A percentile compares a stretch with the other conserved stretches of the same genome.
Evolutionary conservation across 2,113 vertebrate species (phyloP).

Genomic region (Takifugu flavidus): DNA sequence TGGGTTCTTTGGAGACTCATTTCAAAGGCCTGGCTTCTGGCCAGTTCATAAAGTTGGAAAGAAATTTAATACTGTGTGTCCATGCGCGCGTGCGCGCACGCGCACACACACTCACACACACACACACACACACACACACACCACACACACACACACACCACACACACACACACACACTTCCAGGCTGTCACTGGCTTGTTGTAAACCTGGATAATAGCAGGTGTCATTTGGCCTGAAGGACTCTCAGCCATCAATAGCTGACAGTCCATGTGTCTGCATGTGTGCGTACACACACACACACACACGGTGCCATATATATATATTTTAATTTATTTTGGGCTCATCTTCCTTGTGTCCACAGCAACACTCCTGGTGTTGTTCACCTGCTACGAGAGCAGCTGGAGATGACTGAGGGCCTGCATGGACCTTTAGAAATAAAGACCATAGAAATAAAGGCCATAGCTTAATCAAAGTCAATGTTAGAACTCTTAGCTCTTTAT

Average conservation of each 20-base stretch:
- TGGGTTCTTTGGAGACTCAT: too few relatives aligned
- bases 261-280: background rate
- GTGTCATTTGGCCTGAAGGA: slow-evolving; percentile 17
- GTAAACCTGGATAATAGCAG: slow-evolving; percentile 11
- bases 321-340: slow-evolving; percentile 11
- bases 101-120: background rate
- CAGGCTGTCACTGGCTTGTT: slow-evolving; percentile 5
- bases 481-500: too few relatives aligned
- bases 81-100: slow-evolving; percentile 15
- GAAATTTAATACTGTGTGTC: slow-evolving; percentile 13
- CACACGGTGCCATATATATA: background rate
- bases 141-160: slow-evolving; percentile 17
- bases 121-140: slow-evolving; percentile 5
- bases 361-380: slow-evolving; percentile 8
- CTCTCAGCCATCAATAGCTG: background rate
- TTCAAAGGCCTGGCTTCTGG: too few relatives aligned
- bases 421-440: too few relatives aligned
- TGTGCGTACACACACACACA: background rate
- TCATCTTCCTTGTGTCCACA: background rate
- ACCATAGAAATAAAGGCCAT: too few relatives aligned
- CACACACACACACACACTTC: slow-evolving; percentile 7
- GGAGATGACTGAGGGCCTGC: too few relatives aligned
- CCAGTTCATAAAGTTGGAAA: slow-evolving; percentile 15
- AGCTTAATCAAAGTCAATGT: too few relatives aligned
- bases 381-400: slow-evolving; percentile 11